Conservation (phyloP, 1,140 invertebrate genomes). For the Macrotrachela quadricornifera region DNA sequence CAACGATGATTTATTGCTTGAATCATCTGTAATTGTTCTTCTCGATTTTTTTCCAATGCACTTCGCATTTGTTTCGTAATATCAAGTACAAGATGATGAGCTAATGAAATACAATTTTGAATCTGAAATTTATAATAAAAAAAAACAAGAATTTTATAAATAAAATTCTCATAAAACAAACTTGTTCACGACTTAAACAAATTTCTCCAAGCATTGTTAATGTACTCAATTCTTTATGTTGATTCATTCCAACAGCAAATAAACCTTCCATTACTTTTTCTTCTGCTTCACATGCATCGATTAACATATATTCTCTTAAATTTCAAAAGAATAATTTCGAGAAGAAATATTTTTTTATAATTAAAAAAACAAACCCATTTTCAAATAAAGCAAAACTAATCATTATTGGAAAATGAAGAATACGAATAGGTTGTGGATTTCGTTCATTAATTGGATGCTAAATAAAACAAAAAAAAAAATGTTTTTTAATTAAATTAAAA, state of each 20-base stretch:
- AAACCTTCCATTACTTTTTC: constrained; percentile 56
- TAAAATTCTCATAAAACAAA: constrained; percentile 27
- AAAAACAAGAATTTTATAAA: too few relatives aligned
- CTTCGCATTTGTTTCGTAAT: too few relatives aligned
- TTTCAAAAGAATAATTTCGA: neutral
- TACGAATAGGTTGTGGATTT: constrained; percentile 57
- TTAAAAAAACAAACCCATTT: constrained; percentile 37
- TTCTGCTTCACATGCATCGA: constrained; percentile 55
- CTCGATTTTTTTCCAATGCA: too few relatives aligned
- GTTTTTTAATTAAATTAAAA: neutral
- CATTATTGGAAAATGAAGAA: constrained; percentile 72
- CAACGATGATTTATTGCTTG: too few relatives aligned
- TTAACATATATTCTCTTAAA: constrained; percentile 39
- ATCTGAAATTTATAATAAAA: too few relatives aligned
- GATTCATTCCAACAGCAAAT: constrained; percentile 63
- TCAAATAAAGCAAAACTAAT: constrained; percentile 62
- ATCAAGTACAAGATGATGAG: too few relatives aligned
- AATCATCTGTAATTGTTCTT: too few relatives aligned
- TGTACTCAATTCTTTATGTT: constrained; percentile 66
- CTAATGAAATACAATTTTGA: too few relatives aligned
- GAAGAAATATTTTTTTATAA: neutral
- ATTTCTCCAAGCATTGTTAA: constrained; percentile 56
- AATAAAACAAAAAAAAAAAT: neutral
- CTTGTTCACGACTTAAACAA: constrained; percentile 37
- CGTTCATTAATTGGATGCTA: constrained; percentile 53